These are phyloP conservation scores for Caenorhabditis virilis DNA, from an alignment of 2,888 invertebrate species.

Conservation along the genomic window DNA sequence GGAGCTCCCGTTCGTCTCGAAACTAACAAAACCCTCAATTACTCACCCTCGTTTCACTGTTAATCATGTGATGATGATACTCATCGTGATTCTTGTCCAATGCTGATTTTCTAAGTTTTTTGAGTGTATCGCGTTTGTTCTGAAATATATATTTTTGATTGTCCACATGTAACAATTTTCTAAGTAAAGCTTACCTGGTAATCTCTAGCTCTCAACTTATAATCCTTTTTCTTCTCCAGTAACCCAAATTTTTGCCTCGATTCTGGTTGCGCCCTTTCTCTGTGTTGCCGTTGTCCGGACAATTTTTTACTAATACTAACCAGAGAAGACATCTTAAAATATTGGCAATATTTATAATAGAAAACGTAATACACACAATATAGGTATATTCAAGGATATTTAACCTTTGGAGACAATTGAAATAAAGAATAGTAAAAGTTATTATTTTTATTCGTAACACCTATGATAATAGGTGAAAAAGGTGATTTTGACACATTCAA, in stretches of 20 bases:
- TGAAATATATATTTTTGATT: no score
- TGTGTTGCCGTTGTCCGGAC: conserved; percentile 52
- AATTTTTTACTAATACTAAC: conserved; percentile 54
- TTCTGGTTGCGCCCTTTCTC: conserved; percentile 59
- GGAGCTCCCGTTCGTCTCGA: no score
- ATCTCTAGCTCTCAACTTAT: conserved; percentile 64
- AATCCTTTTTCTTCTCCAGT: conserved; percentile 68
- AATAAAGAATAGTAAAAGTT: no score
- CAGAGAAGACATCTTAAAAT: conserved; percentile 52
- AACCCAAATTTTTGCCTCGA: conserved; percentile 54
- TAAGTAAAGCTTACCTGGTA: conserved; percentile 50
- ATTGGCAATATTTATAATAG: not conserved
- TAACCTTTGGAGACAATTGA: no score
- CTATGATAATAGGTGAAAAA: no score
- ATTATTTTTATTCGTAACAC: no score
- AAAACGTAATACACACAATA: no score
- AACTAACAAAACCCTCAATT: no score
- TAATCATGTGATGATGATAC: conserved; percentile 96
- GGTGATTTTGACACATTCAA: no score
- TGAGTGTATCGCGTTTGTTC: conserved; percentile 80
- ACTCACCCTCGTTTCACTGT: conserved; percentile 78
- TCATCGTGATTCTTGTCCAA: conserved; percentile 95
- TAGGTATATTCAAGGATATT: no score
- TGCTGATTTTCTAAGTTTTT: conserved; percentile 81
- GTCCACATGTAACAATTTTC: conserved; percentile 7